Percentiles rank a stretch among this genome's conserved stretches.
Conservation (phyloP, 2,888 invertebrate species). For the Vannuccia rotundouncinata region DNA sequence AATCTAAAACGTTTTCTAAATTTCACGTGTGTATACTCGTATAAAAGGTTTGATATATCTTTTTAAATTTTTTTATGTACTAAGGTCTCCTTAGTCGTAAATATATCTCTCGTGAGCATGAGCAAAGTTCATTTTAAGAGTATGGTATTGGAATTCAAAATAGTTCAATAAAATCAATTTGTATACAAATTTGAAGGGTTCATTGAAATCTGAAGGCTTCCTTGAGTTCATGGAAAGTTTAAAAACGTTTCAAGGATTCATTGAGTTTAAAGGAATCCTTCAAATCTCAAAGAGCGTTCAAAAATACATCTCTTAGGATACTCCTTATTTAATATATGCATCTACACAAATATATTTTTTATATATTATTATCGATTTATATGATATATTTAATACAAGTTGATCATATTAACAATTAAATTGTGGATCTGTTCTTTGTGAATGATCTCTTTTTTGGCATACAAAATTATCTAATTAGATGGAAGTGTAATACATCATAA, state of each 20-base stretch:
- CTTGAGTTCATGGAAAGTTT: too few species aligned
- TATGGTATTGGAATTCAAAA: not conserved
- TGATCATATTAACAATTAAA: too few species aligned
- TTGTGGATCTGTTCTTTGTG: too few species aligned
- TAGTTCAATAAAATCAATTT: not conserved
- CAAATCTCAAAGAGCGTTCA: not conserved
- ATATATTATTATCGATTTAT: too few species aligned
- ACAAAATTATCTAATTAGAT: too few species aligned
- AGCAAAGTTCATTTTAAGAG: not conserved
- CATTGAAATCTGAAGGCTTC: not conserved
- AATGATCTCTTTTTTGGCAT: too few species aligned
- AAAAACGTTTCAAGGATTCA: too few species aligned
- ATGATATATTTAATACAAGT: too few species aligned
- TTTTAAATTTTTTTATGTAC: not conserved
- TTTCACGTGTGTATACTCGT: not conserved
- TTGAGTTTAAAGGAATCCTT: not conserved
- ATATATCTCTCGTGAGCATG: not conserved
- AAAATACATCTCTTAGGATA: not conserved
- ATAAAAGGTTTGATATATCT: not conserved
- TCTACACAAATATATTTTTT: too few species aligned
- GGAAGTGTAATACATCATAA: too few species aligned
- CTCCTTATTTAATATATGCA: too few species aligned
- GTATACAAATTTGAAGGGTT: not conserved
- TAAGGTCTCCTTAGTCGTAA: not conserved
- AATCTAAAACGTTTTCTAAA: not conserved